A percentile compares a stretch with the other conserved stretches of the same genome.
Conservation (phyloP, 2,797 vertebrate species). For the Typhlichthys eigenmanni region DNA sequence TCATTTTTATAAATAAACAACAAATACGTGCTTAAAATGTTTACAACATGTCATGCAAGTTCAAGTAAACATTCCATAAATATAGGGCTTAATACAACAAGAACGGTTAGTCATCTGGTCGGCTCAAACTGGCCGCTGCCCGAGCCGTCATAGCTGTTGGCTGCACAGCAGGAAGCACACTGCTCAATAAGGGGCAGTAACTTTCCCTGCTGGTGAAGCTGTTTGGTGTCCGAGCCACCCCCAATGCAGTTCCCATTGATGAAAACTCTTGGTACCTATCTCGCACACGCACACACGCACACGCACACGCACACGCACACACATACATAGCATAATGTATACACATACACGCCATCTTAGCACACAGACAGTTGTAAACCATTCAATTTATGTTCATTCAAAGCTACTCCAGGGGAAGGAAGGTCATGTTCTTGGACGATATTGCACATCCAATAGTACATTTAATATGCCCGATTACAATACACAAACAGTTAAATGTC, state of each 20-base stretch:
- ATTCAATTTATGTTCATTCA: too few relatives aligned
- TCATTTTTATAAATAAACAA: conserved; percentile 40
- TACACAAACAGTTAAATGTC: background rate
- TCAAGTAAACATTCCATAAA: conserved; percentile 44
- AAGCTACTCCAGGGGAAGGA: background rate
- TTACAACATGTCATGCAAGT: conserved; percentile 21
- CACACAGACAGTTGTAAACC: too few relatives aligned
- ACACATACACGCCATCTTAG: too few relatives aligned
- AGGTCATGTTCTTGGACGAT: background rate
- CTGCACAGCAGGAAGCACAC: conserved; percentile 76
- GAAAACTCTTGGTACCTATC: conserved; percentile 93
- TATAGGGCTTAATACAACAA: conserved; percentile 33
- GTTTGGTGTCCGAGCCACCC: conserved; percentile 87
- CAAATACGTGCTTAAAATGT: conserved; percentile 25
- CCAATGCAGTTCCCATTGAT: conserved; percentile 93
- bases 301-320: conserved; percentile 16
- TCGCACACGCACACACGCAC: conserved; percentile 22
- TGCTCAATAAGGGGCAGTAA: conserved; percentile 85
- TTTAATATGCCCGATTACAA: too few relatives aligned
- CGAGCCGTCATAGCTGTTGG: conserved; percentile 58
- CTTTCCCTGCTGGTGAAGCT: conserved; percentile 88
- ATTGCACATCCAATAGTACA: too few relatives aligned
- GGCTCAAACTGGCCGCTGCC: conserved; percentile 59
- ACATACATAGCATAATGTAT: too few relatives aligned
- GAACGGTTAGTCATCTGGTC: conserved; percentile 65